Base-by-base conservation (phyloP, 1,140 invertebrate genomes). In the Planococcus citri region DNA sequence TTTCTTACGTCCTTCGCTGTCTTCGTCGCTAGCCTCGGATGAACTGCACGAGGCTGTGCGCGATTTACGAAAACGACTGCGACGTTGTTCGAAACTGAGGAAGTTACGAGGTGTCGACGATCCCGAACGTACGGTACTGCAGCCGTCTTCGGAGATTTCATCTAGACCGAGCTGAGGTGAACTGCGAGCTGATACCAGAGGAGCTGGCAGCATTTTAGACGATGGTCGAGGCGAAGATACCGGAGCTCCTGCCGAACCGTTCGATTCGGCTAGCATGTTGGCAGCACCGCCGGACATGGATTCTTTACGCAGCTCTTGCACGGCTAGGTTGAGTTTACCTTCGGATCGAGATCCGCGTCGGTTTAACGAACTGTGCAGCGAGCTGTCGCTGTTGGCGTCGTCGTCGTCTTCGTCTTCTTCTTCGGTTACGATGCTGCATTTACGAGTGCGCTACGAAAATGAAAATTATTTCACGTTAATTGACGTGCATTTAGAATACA, bases 1-100 rank as follows among this genome's bases (percentile, higher is more conserved):
- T 74, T 92, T 91, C 75, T 91, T 90, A 21, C 88, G 83, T 60
- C 83, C 83, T 76, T 94, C 91, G 41, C 88, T 89, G 74, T 95
- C 92, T 77, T 94, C 92, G 77, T 95, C 92, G 64, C 90, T 93
- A 4, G 92, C 89, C 76, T 94, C 91, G 0, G 92, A 94, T 68
- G 90, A 91, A 73, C 90, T 91, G 75, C 92, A 93, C 6, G 90
- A 92, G 1, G 91, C 88, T 6, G 90, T 91, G 20, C 91, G 82
- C 6, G 87, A 84, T 75, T 90, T 89, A 70, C 88, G 85, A 71
- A 88, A 86, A 68, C 68, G 69, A 22, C 37, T 69, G 17, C 72
- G 58, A 37, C 71, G 70, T 24, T 72, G 72, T 69, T 71, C 70
- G 29, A 69, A 72, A n/a, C 70, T 70, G 60, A 37, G 68, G 21